phyloP scores from a whole-genome alignment of 2,888 invertebrate genomes.

The Mellilla xanthometata region DNA sequence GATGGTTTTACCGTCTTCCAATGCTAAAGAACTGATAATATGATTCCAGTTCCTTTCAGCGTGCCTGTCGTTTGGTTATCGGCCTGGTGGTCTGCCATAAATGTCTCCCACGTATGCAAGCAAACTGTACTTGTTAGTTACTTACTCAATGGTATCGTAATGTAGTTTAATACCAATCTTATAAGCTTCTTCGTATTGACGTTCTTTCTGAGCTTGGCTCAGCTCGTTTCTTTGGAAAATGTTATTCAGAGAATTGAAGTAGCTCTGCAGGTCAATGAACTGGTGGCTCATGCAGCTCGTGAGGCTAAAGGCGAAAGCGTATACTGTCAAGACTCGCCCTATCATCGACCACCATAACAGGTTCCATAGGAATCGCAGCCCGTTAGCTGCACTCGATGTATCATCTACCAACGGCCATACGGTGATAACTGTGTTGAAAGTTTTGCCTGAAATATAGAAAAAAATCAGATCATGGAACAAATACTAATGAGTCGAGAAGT shows the following conservation, averaged over 20 bases:
- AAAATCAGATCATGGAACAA: no score
- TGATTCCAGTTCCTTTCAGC: no score
- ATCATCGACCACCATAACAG: conserved; percentile 16
- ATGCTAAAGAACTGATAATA: no score
- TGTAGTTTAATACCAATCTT: conserved; percentile 44
- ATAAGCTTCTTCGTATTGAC: conserved; percentile 35
- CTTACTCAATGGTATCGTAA: conserved; percentile 41
- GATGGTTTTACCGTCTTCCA: no score
- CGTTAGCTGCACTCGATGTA: conserved; percentile 5
- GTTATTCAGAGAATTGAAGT: conserved; percentile 37
- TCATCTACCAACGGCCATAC: conserved; percentile 19
- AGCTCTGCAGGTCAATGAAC: conserved; percentile 40
- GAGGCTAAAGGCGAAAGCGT: conserved; percentile 9
- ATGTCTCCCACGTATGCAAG: no score
- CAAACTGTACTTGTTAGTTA: no score
- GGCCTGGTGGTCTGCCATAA: no score
- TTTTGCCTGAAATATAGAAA: conserved; percentile 5
- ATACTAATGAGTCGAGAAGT: no score
- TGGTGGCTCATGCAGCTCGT: conserved; percentile 36
- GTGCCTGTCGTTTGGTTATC: no score
- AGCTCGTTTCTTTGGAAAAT: conserved; percentile 31
- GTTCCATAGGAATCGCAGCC: conserved; percentile 4
- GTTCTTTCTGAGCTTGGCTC: conserved; percentile 33
- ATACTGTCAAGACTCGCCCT: conserved; percentile 8
- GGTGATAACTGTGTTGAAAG: conserved; percentile 15